A percentile compares a stretch with the other conserved stretches of the same genome.
These are phyloP conservation scores for Coryphaenoides rupestris DNA, from an alignment of 2,113 vertebrate species.

Conservation along the genomic window DNA sequence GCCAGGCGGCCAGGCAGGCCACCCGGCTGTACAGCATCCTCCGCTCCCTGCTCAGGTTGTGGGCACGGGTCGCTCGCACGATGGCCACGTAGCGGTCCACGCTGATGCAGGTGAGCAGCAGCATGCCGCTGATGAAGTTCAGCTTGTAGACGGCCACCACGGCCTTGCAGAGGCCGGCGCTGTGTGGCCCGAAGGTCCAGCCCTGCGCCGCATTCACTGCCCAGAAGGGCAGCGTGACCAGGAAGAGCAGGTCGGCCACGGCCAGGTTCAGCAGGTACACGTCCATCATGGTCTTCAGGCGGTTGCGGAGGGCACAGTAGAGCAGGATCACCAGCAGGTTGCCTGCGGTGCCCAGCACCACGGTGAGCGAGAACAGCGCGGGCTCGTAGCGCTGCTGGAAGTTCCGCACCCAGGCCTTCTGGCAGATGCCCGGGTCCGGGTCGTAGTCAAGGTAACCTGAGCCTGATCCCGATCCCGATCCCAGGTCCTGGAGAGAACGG, in stretches of 20 bases:
- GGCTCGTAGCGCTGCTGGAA: conserved; percentile 77
- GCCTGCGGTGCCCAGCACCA: conserved; percentile 75
- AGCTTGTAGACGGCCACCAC: conserved; percentile 82
- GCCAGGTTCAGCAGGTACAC: conserved; percentile 84
- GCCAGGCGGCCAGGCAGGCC: conserved; percentile 76
- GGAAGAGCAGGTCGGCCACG: conserved; percentile 84
- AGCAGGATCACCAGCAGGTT: conserved; percentile 81
- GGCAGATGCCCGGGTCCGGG: conserved; percentile 50
- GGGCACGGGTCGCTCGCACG: conserved; percentile 75
- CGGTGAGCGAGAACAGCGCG: conserved; percentile 79
- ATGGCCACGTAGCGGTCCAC: conserved; percentile 85
- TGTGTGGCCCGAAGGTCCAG: conserved; percentile 81
- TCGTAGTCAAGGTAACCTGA: conserved; percentile 24
- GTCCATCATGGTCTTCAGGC: conserved; percentile 84
- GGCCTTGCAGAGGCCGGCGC: conserved; percentile 72
- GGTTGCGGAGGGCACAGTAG: conserved; percentile 75
- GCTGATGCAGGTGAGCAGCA: conserved; percentile 87
- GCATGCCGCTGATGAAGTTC: conserved; percentile 87
- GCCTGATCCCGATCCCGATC: no score
- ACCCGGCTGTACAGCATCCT: conserved; percentile 77
- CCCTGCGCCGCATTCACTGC: conserved; percentile 67
- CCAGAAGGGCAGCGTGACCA: conserved; percentile 88
- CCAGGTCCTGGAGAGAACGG: conserved; percentile 33
- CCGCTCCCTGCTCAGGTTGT: conserved; percentile 68
- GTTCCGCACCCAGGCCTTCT: conserved; percentile 59